Percentiles rank a stretch among this genome's conserved stretches.
Evolutionary conservation across 2,797 vertebrate species (phyloP).

Genomic region (Helicolenus hilgendorfi): DNA sequence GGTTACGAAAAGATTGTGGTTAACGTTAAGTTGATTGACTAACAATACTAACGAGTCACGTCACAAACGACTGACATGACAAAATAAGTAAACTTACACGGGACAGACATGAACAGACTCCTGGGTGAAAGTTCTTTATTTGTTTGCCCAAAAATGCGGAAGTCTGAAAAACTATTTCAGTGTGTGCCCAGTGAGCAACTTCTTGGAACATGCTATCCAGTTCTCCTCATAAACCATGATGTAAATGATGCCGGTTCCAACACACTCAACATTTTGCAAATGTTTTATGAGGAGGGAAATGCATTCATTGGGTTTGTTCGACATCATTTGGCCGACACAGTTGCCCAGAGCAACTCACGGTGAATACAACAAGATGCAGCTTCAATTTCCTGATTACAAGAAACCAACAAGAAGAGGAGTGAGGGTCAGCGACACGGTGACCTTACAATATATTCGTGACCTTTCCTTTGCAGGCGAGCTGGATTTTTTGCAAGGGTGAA

Average conservation of each 20-base stretch:
- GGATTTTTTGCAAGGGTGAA: conserved; percentile 16
- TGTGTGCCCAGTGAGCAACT: not conserved
- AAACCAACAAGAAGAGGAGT: not conserved
- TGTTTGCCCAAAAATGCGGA: not conserved
- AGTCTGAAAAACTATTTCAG: too few relatives aligned
- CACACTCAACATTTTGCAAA: not conserved
- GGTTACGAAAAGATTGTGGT: too few relatives aligned
- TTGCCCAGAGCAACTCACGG: not conserved
- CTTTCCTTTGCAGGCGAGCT: conserved; percentile 21
- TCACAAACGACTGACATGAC: too few relatives aligned
- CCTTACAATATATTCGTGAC: conserved; percentile 10
- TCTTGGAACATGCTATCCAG: not conserved
- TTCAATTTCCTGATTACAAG: not conserved
- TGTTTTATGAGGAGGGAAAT: not conserved
- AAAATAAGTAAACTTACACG: too few relatives aligned
- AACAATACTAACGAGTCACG: too few relatives aligned
- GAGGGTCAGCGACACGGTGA: not conserved
- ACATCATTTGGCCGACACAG: not conserved
- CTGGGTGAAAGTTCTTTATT: too few relatives aligned
- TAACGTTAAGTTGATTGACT: too few relatives aligned
- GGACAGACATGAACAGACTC: too few relatives aligned
- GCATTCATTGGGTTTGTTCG: not conserved
- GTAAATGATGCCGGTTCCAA: not conserved
- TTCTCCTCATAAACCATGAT: not conserved
- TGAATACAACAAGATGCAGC: not conserved